These are phyloP conservation scores for Notocelia uddmanniana DNA, from an alignment of 2,888 invertebrate species.

Conservation along the genomic window DNA sequence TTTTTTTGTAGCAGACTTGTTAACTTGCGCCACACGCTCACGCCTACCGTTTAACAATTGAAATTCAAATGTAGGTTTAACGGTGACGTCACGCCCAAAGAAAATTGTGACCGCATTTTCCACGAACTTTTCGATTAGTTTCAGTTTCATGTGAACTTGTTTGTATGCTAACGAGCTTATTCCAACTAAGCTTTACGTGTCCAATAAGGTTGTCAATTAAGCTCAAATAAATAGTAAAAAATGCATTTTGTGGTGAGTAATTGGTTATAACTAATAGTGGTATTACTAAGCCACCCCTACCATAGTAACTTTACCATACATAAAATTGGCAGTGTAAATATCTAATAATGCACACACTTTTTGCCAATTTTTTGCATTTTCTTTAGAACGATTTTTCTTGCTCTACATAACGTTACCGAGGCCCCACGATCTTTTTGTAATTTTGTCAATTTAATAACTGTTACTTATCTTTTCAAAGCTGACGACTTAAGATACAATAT, in stretches of 20 bases:
- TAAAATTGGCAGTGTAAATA: too few species aligned
- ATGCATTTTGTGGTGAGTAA: not conserved
- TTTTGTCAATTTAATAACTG: too few species aligned
- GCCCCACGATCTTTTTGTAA: too few species aligned
- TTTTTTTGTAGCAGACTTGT: too few species aligned
- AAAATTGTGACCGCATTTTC: slow-evolving; percentile 53
- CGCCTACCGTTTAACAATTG: slow-evolving; percentile 36
- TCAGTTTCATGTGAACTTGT: slow-evolving; percentile 30
- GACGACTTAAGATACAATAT: too few species aligned
- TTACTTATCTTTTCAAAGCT: too few species aligned
- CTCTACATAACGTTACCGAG: too few species aligned
- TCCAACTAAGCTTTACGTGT: slow-evolving; percentile 24
- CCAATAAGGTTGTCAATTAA: slow-evolving; percentile 27
- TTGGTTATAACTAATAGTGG: not conserved
- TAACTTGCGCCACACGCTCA: slow-evolving; percentile 11
- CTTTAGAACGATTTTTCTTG: too few species aligned
- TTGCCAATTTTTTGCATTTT: too few species aligned
- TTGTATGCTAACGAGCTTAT: slow-evolving; percentile 36
- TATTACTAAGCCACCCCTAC: not conserved
- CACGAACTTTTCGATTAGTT: slow-evolving; percentile 47
- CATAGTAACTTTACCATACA: too few species aligned
- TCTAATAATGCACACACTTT: too few species aligned
- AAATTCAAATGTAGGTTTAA: slow-evolving; percentile 13
- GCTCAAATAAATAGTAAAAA: not conserved
- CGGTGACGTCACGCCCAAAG: slow-evolving; percentile 49